Evolutionary conservation across 2,888 invertebrate species (phyloP).

Genomic region (Pseudococcus longispinus): DNA sequence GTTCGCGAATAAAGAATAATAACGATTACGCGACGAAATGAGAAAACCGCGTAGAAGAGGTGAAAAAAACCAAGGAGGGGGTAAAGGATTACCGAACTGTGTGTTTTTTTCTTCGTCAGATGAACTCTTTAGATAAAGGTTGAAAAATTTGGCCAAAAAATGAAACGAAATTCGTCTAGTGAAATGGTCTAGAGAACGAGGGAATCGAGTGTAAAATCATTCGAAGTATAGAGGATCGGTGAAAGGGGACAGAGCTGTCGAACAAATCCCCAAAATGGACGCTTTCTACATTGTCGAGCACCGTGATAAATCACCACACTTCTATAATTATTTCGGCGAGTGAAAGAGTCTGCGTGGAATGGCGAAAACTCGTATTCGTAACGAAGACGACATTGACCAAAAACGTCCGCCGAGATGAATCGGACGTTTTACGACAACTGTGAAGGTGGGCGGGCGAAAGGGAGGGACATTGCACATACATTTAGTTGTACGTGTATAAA

Average conservation of each 20-base stretch:
- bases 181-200: background rate
- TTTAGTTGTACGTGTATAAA: background rate
- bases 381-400: slow-evolving; percentile 2
- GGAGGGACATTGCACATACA: background rate
- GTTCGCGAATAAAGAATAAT: background rate
- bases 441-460: background rate
- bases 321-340: background rate
- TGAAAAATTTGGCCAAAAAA: slow-evolving; percentile 15
- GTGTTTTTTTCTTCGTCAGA: background rate
- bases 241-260: background rate
- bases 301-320: background rate
- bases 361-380: background rate
- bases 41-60: background rate
- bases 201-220: background rate
- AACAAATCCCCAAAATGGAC: background rate
- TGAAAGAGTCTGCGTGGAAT: background rate
- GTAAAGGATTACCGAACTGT: background rate
- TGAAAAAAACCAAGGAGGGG: background rate
- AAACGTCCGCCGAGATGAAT: background rate
- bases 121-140: background rate
- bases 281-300: background rate
- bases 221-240: background rate
- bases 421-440: background rate
- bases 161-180: background rate
- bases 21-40: background rate